Conservation (phyloP, 2,113 vertebrate species). For the Poecile atricapillus region DNA sequence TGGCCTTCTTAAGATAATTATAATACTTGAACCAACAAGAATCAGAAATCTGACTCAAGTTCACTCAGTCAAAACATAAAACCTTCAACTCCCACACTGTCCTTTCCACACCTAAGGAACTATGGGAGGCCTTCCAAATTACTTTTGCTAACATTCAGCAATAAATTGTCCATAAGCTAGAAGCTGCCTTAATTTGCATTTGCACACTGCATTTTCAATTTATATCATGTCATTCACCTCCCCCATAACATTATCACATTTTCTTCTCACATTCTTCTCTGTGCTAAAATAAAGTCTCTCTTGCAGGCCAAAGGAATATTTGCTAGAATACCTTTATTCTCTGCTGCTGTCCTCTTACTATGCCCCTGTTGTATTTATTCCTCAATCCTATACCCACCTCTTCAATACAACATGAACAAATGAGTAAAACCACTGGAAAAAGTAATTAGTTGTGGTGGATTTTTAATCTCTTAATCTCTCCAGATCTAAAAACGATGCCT, state of each 20-base stretch:
- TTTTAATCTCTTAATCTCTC: neutral
- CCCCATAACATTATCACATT: constrained; percentile 27
- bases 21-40: neutral
- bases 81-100: neutral
- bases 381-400: neutral
- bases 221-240: constrained; percentile 24
- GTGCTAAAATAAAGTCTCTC: constrained; percentile 17
- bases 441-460: neutral
- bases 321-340: neutral
- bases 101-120: neutral
- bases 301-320: neutral
- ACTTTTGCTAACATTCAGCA: neutral
- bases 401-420: neutral
- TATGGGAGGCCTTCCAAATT: neutral
- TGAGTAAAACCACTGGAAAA: neutral
- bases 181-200: constrained; percentile 25
- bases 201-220: neutral
- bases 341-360: neutral
- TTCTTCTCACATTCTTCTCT: constrained; percentile 14
- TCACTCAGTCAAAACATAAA: constrained; percentile 30
- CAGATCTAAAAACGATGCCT: neutral
- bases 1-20: neutral
- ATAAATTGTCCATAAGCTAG: neutral
- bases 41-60: constrained; percentile 23
- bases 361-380: neutral